phyloP scores from a whole-genome alignment of 2,113 vertebrate genomes.

The Hippopotamus amphibius region DNA sequence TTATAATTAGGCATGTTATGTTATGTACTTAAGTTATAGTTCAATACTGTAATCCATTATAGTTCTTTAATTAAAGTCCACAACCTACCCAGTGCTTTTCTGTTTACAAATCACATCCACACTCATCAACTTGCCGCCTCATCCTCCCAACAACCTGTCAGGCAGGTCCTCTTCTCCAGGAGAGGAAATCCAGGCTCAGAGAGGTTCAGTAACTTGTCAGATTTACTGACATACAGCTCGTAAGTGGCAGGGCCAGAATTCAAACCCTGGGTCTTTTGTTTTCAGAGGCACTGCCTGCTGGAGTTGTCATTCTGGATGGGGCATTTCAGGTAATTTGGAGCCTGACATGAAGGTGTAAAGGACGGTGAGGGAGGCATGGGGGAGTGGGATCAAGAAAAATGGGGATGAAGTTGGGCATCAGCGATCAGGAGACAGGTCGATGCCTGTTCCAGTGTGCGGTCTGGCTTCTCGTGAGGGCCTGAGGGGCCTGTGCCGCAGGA shows the following conservation, averaged over 20 bases:
- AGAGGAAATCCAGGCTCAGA: conserved; percentile 31
- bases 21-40: neutral
- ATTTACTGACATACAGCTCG: neutral
- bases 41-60: neutral
- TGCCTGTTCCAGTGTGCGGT: too few relatives aligned
- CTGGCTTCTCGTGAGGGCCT: neutral
- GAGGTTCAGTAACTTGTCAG: neutral
- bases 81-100: neutral
- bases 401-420: neutral
- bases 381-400: neutral
- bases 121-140: neutral
- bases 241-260: neutral
- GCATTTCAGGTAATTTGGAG: neutral
- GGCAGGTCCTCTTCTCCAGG: neutral
- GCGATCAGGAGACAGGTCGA: neutral
- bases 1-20: conserved; percentile 7
- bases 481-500: neutral
- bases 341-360: neutral
- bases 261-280: neutral
- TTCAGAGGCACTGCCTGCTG: neutral
- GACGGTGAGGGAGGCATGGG: neutral
- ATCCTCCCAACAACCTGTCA: neutral
- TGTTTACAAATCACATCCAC: neutral
- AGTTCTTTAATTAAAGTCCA: neutral
- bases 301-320: neutral